Base-by-base conservation (phyloP, 2,113 vertebrate genomes). In the Alouatta palliata region DNA sequence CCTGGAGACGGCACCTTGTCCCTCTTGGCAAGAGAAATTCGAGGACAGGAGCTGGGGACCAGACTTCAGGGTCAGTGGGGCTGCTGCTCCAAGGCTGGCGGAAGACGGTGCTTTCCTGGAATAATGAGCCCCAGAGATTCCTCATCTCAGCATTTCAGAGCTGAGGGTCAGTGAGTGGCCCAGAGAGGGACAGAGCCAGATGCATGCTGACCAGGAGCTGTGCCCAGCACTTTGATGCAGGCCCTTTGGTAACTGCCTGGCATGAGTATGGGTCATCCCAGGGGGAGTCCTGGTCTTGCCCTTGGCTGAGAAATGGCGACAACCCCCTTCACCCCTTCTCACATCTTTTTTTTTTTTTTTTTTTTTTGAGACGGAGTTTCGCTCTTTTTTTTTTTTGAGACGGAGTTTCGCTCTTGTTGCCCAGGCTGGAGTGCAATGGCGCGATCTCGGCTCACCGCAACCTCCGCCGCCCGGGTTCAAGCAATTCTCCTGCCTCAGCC, bases 11-110 rank as follows among this genome's bases (percentile, higher is more conserved):
- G 49, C 73, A 97, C 49, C 77, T 94, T 94, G 93, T 94, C 88
- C 68, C 95, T 90, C 94, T 56, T 73, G 97, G 61, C 83, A 97
- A 68, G 87, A 95, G 45, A 96, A 97, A 96, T 56, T 43, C 12
- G 87, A 92, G 73, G 79, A 16, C 88, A 96, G 89, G 71, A 96
- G 11, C 71, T 94, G 0, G 88, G 66, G 25, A 90, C 30, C 40
- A 84, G 71, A 94, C 73, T 79, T 95, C 6, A 70, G 71, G 45
- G 56, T 94, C 75, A 49, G 17, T 52, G 5, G 30, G 90, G 11
- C 89, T 95, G 47, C 64, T 96, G 43, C 61, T 94, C 16, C 17
- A 83, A 88, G 8, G 32, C 54, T 86, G 40, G n/a, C 47, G 77
- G 64, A 95, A 73, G 47, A 71, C 84, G 87, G 47, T 73, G 54